A percentile compares a stretch with the other conserved stretches of the same genome.
Evolutionary conservation across 2,888 invertebrate genomes (phyloP).

Genomic region (Acanthosepion lycidas): DNA sequence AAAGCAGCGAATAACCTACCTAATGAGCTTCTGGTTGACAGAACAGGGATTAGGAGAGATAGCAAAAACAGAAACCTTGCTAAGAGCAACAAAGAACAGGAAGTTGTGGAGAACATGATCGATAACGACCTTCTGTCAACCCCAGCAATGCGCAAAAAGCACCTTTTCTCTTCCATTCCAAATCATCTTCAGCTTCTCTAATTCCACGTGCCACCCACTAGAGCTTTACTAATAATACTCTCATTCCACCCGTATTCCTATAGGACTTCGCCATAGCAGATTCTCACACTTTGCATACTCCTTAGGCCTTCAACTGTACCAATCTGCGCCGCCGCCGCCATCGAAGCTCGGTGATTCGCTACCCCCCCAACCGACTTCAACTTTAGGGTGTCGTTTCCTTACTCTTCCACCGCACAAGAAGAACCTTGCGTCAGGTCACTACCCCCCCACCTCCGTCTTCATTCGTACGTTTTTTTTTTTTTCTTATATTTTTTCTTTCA

Average conservation of each 20-base stretch:
- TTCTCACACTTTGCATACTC: neutral
- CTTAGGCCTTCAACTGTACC: neutral
- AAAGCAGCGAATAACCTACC: no score
- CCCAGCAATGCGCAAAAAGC: neutral
- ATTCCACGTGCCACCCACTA: neutral
- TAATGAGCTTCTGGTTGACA: no score
- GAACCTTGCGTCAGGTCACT: neutral
- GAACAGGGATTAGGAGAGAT: no score
- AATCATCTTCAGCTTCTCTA: neutral
- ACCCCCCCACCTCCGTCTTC: neutral
- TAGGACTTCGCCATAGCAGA: neutral
- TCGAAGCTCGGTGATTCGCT: no score
- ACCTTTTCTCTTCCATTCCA: no score
- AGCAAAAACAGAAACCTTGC: no score
- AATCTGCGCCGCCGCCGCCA: no score
- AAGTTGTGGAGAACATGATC: no score
- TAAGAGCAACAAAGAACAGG: no score
- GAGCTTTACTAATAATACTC: neutral
- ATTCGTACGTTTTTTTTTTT: neutral
- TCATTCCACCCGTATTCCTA: neutral
- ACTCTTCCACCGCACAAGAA: neutral
- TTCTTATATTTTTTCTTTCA: neutral
- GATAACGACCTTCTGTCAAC: neutral
- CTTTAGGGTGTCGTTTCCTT: neutral
- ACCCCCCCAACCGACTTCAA: no score